Percentiles rank a stretch among this genome's conserved stretches.
phyloP scores from a whole-genome alignment of 2,113 vertebrate species.

The Panthera uncia region DNA sequence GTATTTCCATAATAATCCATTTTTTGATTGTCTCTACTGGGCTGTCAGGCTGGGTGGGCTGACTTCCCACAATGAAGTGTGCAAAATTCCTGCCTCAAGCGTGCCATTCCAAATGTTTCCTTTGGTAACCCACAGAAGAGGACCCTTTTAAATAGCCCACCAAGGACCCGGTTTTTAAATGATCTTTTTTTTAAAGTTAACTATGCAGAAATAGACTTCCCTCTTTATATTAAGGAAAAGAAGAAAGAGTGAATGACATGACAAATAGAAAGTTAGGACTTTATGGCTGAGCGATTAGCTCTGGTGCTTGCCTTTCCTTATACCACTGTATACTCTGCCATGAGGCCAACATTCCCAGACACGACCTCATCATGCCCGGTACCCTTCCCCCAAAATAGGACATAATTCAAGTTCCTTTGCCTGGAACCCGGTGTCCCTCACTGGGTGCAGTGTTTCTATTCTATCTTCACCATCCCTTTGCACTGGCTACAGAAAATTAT shows the following conservation, averaged over 20 bases:
- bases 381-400: background rate
- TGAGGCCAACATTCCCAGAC: background rate
- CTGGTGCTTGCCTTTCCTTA: background rate
- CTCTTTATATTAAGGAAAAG: background rate
- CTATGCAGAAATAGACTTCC: constrained; percentile 39
- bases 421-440: background rate
- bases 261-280: background rate
- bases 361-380: fast-evolving
- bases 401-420: background rate
- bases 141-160: constrained; percentile 31
- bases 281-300: background rate
- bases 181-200: constrained; percentile 22
- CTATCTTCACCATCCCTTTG: background rate
- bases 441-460: background rate
- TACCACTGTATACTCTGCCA: background rate
- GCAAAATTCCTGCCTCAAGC: background rate
- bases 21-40: constrained; percentile 49
- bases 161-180: constrained; percentile 17
- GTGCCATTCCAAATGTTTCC: constrained; percentile 8
- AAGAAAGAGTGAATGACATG: constrained; percentile 14
- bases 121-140: constrained; percentile 31
- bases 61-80: constrained; percentile 10
- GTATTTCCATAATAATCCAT: constrained; percentile 62
- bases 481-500: background rate
- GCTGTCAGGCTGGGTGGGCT: constrained; percentile 56